Base-by-base conservation (phyloP, 2,888 invertebrate genomes). In the Lochmaea capreae region DNA sequence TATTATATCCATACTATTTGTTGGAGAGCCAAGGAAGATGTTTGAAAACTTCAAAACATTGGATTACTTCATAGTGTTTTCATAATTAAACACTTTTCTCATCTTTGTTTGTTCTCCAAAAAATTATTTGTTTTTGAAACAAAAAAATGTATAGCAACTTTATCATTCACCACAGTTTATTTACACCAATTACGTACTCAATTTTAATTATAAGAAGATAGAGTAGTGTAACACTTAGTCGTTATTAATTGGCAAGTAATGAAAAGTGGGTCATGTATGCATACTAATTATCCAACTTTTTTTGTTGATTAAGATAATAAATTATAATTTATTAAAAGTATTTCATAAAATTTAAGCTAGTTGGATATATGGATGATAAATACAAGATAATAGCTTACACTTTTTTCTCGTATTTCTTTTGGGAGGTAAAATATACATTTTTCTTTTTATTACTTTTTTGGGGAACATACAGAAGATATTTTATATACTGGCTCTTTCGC, bases 221-320 rank as follows among this genome's bases (percentile, higher is more conserved):
- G 18, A 16, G 8, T 52, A 16, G 54, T 16, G 9, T 18, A 18
- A 18, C n/a, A 54, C 10, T 16, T 9, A 18, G 8, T 54, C 8
- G 4, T 18, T 16, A 16, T 18, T 54, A 54, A 54, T 54, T 54
- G 54, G 3, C 18, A 18, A 18, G 54, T 54, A 18, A 54, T 18
- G 16, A 54, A 54, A 54, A 54, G 54, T 54, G 54, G 54, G 54
- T 54, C 54, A 54, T n/a, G 49, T 49, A 14, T n/a, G 49, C 49
- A 14, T 49, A 54, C 18, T 11, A 54, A 54, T 54, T 54, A 54
- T 9, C 9, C 16, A 54, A 8, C n/a, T 10, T 16, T 10, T 16
- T 18, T 0, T 6, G n/a, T n/a, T n/a, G n/a, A n/a, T 49, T n/a
- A 49, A n/a, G n/a, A 49, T n/a, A 49, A 49, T 49, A 2, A 49